A percentile compares a stretch with the other conserved stretches of the same genome.
phyloP scores from a whole-genome alignment of 2,888 invertebrate species.

The Stenchaetothrips biformis region DNA sequence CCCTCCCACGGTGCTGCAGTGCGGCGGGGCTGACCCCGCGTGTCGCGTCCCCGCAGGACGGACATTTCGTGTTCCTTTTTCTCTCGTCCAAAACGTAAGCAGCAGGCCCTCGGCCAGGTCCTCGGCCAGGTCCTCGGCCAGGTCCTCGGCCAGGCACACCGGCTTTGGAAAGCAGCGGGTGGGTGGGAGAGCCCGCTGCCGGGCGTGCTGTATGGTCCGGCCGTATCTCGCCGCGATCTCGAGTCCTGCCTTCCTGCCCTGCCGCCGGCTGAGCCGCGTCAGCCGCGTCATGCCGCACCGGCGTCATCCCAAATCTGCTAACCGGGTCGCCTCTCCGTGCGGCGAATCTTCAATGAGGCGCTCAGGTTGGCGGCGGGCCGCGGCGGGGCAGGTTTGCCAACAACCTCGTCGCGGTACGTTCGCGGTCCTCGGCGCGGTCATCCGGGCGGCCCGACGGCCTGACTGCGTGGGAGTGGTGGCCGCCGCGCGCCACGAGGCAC shows the following conservation, averaged over 20 bases:
- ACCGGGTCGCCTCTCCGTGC: not conserved
- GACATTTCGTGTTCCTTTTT: no score
- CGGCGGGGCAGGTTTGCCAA: not conserved
- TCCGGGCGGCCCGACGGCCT: not conserved
- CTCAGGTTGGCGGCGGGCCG: not conserved
- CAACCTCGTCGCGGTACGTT: not conserved
- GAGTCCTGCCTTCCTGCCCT: not conserved
- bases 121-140: no score
- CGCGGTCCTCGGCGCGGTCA: not conserved
- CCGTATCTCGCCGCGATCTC: slow-evolving; percentile 1
- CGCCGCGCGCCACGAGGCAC: no score
- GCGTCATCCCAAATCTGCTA: slow-evolving; percentile 13
- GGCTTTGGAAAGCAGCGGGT: no score
- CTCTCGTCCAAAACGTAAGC: no score
- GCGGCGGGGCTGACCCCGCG: no score
- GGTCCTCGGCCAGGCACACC: no score
- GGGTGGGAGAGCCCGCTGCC: not conserved
- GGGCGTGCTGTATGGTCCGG: not conserved
- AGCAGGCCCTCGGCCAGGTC: no score
- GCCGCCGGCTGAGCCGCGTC: not conserved
- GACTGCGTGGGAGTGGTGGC: not conserved
- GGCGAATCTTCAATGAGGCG: slow-evolving; percentile 2
- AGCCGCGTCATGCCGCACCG: not conserved
- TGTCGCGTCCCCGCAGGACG: no score
- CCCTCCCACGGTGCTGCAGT: no score